phyloP scores from a whole-genome alignment of 1,140 invertebrate species.

The Psix sp. region DNA sequence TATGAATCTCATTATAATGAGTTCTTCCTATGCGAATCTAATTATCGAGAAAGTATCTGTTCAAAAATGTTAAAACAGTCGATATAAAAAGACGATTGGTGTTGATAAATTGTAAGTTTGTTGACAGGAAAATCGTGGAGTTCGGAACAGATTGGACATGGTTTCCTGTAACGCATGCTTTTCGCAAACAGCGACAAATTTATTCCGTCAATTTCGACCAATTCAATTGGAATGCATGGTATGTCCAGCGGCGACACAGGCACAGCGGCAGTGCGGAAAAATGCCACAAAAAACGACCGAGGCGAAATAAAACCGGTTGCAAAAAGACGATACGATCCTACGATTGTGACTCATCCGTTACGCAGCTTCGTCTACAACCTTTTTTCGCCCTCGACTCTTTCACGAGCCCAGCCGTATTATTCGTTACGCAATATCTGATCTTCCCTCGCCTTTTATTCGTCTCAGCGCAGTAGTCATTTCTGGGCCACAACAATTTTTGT shows the following conservation, averaged over 20 bases:
- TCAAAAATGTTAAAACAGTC: no score
- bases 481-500: no score
- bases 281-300: slow-evolving; percentile 49
- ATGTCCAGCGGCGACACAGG: slow-evolving; percentile 55
- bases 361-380: slow-evolving; percentile 33
- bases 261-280: slow-evolving; percentile 35
- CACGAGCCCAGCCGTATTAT: slow-evolving; percentile 31
- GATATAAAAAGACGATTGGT: no score
- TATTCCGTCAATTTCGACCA: slow-evolving; percentile 67
- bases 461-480: no score
- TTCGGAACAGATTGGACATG: background rate
- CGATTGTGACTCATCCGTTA: slow-evolving; percentile 57
- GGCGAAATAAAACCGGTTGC: slow-evolving; percentile 49
- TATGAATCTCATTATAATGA: no score
- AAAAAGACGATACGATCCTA: slow-evolving; percentile 54
- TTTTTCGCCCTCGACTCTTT: slow-evolving; percentile 40
- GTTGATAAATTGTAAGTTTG: no score
- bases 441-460: no score
- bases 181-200: slow-evolving; percentile 56
- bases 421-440: slow-evolving; percentile 54
- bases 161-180: slow-evolving; percentile 13
- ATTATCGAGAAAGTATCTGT: no score
- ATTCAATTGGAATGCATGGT: slow-evolving; percentile 69
- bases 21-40: no score
- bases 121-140: no score